Percentiles rank a stretch among this genome's conserved stretches.
Conservation (phyloP, 2,113 vertebrate genomes). For the Nannospalax galili region DNA sequence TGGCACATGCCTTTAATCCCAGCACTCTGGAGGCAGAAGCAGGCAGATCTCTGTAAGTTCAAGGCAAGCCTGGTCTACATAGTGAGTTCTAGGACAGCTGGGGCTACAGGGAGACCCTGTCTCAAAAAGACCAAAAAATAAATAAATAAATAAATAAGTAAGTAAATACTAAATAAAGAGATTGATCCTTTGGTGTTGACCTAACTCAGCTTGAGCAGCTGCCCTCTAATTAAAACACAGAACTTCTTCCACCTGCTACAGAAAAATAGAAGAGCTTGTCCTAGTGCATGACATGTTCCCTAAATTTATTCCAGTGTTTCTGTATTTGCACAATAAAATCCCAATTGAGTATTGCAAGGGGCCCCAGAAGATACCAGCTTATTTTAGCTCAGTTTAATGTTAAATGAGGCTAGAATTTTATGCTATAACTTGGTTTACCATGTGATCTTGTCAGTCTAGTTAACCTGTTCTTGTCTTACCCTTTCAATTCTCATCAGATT, state of each 20-base stretch:
- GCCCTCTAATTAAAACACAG: not conserved
- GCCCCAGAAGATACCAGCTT: not conserved
- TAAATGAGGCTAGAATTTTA: not conserved
- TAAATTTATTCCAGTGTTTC: not conserved
- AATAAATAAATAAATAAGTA: too few species aligned
- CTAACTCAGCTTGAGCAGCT: not conserved
- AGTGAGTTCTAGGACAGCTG: too few species aligned
- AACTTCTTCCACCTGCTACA: not conserved
- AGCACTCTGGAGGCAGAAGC: too few species aligned
- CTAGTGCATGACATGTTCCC: not conserved
- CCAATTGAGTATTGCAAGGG: not conserved
- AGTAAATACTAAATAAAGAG: too few species aligned
- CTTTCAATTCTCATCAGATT: not conserved
- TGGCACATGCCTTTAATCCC: too few species aligned
- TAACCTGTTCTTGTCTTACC: slow-evolving; percentile 22
- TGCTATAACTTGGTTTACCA: not conserved
- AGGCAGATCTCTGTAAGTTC: too few species aligned
- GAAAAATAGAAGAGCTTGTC: not conserved
- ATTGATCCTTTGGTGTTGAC: not conserved
- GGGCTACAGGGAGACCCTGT: too few species aligned
- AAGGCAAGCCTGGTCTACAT: too few species aligned
- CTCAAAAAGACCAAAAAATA: too few species aligned
- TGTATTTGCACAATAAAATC: not conserved
- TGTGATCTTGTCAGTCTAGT: not conserved
- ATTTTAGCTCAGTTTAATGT: not conserved